These are phyloP conservation scores for Synergus japonicus DNA, from an alignment of 2,888 invertebrate species.

Conservation along the genomic window DNA sequence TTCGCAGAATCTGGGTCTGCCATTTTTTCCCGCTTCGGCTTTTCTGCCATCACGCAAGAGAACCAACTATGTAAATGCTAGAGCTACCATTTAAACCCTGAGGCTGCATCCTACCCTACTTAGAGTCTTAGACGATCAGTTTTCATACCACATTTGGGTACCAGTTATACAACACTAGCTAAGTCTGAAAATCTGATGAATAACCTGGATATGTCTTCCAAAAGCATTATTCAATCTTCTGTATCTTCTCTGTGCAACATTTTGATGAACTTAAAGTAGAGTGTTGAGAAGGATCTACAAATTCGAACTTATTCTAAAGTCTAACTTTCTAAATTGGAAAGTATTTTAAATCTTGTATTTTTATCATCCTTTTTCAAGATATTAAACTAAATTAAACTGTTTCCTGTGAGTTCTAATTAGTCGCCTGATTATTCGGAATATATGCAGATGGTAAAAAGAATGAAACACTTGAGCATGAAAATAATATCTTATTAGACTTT, in stretches of 20 bases:
- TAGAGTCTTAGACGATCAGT: background rate
- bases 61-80: constrained; percentile 25
- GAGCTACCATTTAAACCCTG: constrained; percentile 14
- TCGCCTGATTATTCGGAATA: background rate
- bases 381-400: background rate
- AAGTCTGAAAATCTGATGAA: background rate
- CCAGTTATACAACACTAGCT: background rate
- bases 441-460: constrained; percentile 14
- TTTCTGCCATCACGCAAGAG: constrained; percentile 45
- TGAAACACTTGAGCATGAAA: background rate
- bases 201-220: background rate
- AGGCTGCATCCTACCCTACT: constrained; percentile 19
- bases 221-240: background rate
- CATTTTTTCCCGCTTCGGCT: constrained; percentile 51
- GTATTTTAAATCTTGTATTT: background rate
- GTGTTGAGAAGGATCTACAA: background rate
- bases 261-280: background rate
- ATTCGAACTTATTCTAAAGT: background rate
- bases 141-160: background rate
- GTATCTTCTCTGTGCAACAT: background rate
- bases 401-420: constrained; percentile 9
- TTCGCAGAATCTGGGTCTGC: constrained; percentile 65
- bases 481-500: constrained; percentile 9
- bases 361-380: background rate
- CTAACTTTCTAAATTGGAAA: constrained; percentile 20